A percentile compares a stretch with the other conserved stretches of the same genome.
These are phyloP conservation scores for Campaea margaritaria DNA, from an alignment of 2,888 invertebrate species.

Conservation along the genomic window DNA sequence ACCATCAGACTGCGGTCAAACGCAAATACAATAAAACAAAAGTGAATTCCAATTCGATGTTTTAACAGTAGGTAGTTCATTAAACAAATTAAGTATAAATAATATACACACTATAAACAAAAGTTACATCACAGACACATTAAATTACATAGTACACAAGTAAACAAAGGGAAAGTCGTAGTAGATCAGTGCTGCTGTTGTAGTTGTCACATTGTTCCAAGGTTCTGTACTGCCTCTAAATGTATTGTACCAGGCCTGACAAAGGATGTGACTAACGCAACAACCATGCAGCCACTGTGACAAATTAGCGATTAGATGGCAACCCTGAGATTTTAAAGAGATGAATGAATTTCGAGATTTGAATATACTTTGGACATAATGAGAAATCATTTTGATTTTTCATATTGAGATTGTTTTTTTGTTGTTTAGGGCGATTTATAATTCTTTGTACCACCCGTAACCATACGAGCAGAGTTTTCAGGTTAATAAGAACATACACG, in stretches of 20 bases:
- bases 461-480: too few species aligned
- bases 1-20: too few species aligned
- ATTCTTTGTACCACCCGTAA: too few species aligned
- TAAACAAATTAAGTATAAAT: too few species aligned
- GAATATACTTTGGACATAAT: constrained; percentile 29
- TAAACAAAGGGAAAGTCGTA: not conserved
- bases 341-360: constrained; percentile 36
- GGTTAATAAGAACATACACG: too few species aligned
- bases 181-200: not conserved
- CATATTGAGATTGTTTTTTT: constrained; percentile 7
- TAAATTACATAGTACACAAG: too few species aligned
- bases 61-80: too few species aligned
- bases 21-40: too few species aligned
- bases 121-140: too few species aligned
- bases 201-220: not conserved
- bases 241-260: constrained; percentile 22
- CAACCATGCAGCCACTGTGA: constrained; percentile 54
- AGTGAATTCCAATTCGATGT: too few species aligned
- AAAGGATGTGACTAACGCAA: constrained; percentile 66
- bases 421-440: too few species aligned
- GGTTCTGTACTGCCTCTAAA: constrained; percentile 20
- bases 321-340: constrained; percentile 37
- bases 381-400: constrained; percentile 44
- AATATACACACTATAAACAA: too few species aligned
- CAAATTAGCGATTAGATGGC: constrained; percentile 68